These are phyloP conservation scores for Psittacula cyanocephala DNA, from an alignment of 2,113 vertebrate genomes.

Conservation along the genomic window DNA sequence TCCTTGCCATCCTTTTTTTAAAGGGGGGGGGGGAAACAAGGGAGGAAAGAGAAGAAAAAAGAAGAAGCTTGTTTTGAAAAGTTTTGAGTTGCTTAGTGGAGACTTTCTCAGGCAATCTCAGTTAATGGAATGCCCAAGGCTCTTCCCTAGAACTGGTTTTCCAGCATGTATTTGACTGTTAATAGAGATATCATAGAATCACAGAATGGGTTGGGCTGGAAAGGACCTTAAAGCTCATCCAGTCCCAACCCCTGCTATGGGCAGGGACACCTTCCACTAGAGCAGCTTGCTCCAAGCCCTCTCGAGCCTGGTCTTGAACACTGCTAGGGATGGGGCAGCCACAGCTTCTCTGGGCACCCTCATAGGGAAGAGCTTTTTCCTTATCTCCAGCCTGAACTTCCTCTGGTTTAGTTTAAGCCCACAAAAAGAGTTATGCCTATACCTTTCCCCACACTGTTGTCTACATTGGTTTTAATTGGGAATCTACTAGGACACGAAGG, in stretches of 20 bases:
- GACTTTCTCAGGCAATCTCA: neutral
- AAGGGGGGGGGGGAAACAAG: fast-evolving
- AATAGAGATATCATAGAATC: neutral
- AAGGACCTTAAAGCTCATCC: neutral
- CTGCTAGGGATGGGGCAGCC: no score
- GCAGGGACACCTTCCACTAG: neutral
- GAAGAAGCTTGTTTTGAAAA: neutral
- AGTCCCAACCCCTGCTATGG: neutral
- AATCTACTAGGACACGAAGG: neutral
- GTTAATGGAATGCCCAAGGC: neutral
- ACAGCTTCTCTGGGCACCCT: neutral
- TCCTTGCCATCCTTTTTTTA: neutral
- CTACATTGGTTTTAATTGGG: neutral
- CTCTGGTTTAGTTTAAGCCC: neutral
- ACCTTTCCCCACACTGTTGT: neutral
- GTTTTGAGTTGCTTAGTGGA: neutral
- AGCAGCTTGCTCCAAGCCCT: no score
- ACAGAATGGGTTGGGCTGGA: neutral
- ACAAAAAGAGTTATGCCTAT: neutral
- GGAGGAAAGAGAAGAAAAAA: neutral
- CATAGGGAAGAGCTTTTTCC: neutral
- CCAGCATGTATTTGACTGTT: neutral
- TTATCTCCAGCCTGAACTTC: neutral
- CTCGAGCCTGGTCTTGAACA: no score
- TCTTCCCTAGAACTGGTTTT: neutral